Conservation (phyloP, 2,888 invertebrate genomes). For the Dascillus cervinus region DNA sequence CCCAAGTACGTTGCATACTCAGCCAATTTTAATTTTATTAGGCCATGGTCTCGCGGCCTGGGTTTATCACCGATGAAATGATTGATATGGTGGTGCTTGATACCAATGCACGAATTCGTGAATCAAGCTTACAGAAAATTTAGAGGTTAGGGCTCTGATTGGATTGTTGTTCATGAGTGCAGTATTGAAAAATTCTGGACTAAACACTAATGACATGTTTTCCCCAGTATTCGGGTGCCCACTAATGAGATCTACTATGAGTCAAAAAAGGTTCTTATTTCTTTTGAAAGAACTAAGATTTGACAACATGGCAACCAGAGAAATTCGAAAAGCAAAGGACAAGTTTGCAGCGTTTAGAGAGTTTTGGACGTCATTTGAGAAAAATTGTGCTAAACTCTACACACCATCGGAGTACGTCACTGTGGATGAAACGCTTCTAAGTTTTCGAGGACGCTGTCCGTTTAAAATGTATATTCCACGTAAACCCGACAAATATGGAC, state of each 20-base stretch:
- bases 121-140: not conserved
- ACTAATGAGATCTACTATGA: constrained; percentile 1
- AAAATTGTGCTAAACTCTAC: constrained; percentile 11
- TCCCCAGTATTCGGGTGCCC: constrained; percentile 1
- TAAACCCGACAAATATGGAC: constrained; percentile 19
- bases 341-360: constrained; percentile 1
- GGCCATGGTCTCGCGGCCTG: too few relatives aligned
- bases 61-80: too few relatives aligned
- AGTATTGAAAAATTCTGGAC: constrained; percentile 2
- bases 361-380: constrained; percentile 4
- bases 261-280: constrained; percentile 2
- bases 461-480: constrained; percentile 8
- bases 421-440: constrained; percentile 1
- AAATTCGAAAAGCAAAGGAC: too few relatives aligned
- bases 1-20: too few relatives aligned
- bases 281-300: constrained; percentile 3
- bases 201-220: constrained; percentile 1
- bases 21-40: too few relatives aligned
- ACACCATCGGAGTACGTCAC: constrained; percentile 1
- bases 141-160: constrained; percentile 2
- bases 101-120: too few relatives aligned
- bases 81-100: too few relatives aligned
- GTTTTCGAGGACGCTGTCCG: constrained; percentile 6
- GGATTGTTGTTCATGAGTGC: constrained; percentile 3
- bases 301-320: constrained; percentile 1